These are phyloP conservation scores for Synaphobranchus kaupii DNA, from an alignment of 2,797 vertebrate genomes.

Conservation along the genomic window DNA sequence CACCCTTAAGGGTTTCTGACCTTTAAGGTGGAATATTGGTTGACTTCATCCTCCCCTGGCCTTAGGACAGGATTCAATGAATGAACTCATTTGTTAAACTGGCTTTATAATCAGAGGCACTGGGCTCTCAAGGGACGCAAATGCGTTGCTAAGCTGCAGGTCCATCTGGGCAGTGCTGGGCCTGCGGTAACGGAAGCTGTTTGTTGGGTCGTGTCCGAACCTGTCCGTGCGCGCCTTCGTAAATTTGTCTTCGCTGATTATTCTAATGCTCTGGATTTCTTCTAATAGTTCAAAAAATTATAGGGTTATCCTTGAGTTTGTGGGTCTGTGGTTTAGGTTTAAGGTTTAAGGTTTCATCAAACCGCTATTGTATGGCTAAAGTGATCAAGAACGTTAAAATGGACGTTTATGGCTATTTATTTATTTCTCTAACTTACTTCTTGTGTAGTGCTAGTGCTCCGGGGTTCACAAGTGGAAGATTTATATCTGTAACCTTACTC, in stretches of 20 bases:
- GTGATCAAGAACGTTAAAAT: neutral
- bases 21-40: neutral
- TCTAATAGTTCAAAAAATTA: neutral
- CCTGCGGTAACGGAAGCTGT: neutral
- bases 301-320: neutral
- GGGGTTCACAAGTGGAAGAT: neutral
- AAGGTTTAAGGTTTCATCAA: neutral
- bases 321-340: neutral
- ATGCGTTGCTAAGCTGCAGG: conserved; percentile 16
- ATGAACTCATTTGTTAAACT: conserved; percentile 19
- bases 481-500: neutral
- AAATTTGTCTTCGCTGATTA: neutral
- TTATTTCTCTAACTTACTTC: neutral
- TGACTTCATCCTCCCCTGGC: neutral
- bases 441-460: neutral
- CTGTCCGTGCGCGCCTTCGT: neutral
- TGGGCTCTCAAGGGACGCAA: neutral
- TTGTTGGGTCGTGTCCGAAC: neutral
- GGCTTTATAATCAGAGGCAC: neutral
- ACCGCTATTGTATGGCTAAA: neutral
- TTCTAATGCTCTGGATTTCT: neutral
- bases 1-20: neutral
- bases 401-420: neutral
- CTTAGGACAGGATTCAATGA: neutral
- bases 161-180: neutral